Evolutionary conservation across 2,113 vertebrate species (phyloP).

Genomic region (Callorhinus ursinus): DNA sequence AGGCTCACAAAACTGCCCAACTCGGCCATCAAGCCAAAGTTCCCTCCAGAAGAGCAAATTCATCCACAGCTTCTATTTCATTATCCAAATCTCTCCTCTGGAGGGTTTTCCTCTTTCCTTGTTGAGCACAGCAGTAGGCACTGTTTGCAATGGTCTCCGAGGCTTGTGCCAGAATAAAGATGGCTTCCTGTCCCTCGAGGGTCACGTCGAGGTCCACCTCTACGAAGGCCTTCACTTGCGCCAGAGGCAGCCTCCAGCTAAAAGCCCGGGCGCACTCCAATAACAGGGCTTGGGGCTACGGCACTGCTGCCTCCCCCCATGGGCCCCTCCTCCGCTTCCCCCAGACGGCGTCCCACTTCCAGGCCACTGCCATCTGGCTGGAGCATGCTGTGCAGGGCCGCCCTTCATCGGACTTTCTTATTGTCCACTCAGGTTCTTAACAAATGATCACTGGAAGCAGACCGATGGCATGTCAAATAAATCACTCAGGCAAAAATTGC

Average conservation of each 20-base stretch:
- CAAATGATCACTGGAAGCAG: neutral
- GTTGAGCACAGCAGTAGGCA: constrained; percentile 93
- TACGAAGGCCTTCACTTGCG: constrained; percentile 93
- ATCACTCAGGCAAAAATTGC: neutral
- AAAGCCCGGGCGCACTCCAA: constrained; percentile 62
- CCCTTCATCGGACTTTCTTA: neutral
- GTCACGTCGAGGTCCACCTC: constrained; percentile 94
- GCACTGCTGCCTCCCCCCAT: constrained; percentile 68
- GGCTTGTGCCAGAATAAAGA: constrained; percentile 94
- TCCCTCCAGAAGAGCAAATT: constrained; percentile 95
- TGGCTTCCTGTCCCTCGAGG: constrained; percentile 94
- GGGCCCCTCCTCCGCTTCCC: constrained; percentile 62
- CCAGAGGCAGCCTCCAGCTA: constrained; percentile 89
- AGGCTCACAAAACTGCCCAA: neutral
- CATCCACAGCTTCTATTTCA: constrained; percentile 95
- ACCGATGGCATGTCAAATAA: neutral
- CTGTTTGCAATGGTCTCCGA: constrained; percentile 96
- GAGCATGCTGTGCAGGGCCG: neutral
- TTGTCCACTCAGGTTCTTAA: neutral
- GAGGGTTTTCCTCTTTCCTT: constrained; percentile 96
- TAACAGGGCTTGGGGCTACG: neutral
- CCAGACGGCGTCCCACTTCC: constrained; percentile 34
- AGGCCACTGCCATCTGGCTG: constrained; percentile 82
- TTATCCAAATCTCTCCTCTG: constrained; percentile 97
- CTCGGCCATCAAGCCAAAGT: constrained; percentile 84